Conservation (phyloP, 2,888 invertebrate species). For the Drosophila multiciliata region DNA sequence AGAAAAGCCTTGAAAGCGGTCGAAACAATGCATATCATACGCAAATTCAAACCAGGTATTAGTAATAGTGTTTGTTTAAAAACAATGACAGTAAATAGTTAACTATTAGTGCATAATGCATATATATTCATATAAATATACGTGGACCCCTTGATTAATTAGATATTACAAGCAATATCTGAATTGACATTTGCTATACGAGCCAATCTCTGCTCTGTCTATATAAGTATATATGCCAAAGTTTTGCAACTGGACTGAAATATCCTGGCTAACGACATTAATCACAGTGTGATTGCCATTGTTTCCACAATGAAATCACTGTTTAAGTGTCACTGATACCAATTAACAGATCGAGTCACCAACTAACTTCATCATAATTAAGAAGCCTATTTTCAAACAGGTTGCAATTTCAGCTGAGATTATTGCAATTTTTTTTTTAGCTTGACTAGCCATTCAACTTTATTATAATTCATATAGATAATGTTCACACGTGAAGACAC, state of each 20-base stretch:
- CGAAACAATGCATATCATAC: not conserved
- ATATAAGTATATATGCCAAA: not conserved
- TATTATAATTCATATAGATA: not conserved
- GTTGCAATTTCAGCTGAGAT: not conserved
- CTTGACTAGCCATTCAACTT: not conserved
- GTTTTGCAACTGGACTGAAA: not conserved
- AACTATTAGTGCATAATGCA: not conserved
- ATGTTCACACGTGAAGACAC: conserved; percentile 1
- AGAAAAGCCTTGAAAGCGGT: conserved; percentile 28
- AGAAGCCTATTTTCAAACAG: not conserved
- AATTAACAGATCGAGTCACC: not conserved
- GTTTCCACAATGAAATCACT: not conserved
- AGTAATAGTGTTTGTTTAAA: not conserved
- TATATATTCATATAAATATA: not conserved
- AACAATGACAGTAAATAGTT: not conserved
- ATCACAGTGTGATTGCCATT: not conserved
- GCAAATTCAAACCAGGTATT: not conserved
- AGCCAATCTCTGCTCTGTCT: not conserved
- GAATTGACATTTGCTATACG: not conserved
- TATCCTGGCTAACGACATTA: not conserved
- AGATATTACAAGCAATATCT: not conserved
- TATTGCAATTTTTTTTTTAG: not conserved
- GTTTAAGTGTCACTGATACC: not conserved
- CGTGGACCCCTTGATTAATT: not conserved
- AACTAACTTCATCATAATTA: not conserved